Base-by-base conservation (phyloP, 1,140 invertebrate species). In the Neelides sp. region DNA sequence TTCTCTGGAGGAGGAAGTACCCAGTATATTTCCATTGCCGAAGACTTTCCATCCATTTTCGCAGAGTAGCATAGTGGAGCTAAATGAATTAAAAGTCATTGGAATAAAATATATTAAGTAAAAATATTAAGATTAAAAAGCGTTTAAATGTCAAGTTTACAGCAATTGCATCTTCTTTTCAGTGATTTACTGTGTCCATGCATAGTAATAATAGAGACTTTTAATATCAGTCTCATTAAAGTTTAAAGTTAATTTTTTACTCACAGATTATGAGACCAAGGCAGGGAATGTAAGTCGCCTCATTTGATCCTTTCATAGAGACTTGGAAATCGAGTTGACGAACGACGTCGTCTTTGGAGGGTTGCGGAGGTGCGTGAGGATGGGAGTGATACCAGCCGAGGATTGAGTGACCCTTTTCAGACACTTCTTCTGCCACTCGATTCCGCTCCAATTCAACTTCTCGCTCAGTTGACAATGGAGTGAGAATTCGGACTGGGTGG, bases 341-440 rank as follows among this genome's bases (percentile, higher is more conserved):
- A 63, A 92, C 86, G 53, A 92, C 84, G 67, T 96, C 92, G 50
- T 60, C 58, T 40, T 60, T 60, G 26, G 58, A 57, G 27, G 57
- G 53, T 22, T 41, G 41, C 22, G 60, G 36, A 23, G 56, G 58
- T 23, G 52, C 51, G 35, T 80, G 77, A 1, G 90, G 89, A 72
- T 95, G 91, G n/a, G 87, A 92, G 65, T 96, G 91, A 72, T 96
- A 96, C 90, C 91, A 94, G 3, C 90, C 91, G 27, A 95, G 81
- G 8, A 94, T 69, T 23, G 78, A 79, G 23, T 93, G 72, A 47
- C 83, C 79, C 53, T 83, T 74, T 62, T 78, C 78, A 63, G 89
- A 79, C 70, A 95, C 86, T 39, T 62, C 55, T 34, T 59, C 35
- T 39, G 77, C 74, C 63, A 80, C 77, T 41, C 80, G 78, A 62